Evolutionary conservation across 2,888 invertebrate species (phyloP).

Genomic region (Nephrotoma appendiculata): DNA sequence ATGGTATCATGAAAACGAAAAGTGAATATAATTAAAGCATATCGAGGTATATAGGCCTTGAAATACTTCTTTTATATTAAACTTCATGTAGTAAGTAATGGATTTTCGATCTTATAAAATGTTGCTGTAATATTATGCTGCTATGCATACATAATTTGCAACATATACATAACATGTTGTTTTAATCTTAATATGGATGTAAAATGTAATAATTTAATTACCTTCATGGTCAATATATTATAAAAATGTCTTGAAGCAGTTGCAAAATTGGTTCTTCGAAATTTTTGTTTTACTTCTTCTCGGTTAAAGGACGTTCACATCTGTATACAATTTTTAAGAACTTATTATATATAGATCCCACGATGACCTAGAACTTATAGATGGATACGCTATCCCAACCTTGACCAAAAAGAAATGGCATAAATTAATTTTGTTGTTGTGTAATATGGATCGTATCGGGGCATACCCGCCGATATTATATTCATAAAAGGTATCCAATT

Average conservation of each 20-base stretch:
- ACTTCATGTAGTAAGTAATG: neutral
- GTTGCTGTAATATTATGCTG: neutral
- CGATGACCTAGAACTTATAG: neutral
- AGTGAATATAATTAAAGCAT: neutral
- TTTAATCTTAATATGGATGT: neutral
- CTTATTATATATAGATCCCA: neutral
- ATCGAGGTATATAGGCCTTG: neutral
- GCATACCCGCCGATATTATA: neutral
- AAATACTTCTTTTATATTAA: neutral
- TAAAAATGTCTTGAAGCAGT: neutral
- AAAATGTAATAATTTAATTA: neutral
- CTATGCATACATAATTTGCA: neutral
- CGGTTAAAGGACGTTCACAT: neutral
- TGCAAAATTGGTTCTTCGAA: neutral
- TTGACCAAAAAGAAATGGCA: neutral
- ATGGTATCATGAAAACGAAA: neutral
- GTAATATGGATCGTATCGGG: neutral
- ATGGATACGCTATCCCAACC: neutral
- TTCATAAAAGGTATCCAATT: neutral
- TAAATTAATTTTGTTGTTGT: neutral
- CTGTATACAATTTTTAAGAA: neutral
- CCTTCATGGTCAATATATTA: neutral
- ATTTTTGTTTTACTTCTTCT: neutral
- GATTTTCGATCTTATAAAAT: neutral
- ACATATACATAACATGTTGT: neutral